These are phyloP conservation scores for Halictus rubicundus DNA, from an alignment of 1,140 invertebrate genomes.

Conservation along the genomic window DNA sequence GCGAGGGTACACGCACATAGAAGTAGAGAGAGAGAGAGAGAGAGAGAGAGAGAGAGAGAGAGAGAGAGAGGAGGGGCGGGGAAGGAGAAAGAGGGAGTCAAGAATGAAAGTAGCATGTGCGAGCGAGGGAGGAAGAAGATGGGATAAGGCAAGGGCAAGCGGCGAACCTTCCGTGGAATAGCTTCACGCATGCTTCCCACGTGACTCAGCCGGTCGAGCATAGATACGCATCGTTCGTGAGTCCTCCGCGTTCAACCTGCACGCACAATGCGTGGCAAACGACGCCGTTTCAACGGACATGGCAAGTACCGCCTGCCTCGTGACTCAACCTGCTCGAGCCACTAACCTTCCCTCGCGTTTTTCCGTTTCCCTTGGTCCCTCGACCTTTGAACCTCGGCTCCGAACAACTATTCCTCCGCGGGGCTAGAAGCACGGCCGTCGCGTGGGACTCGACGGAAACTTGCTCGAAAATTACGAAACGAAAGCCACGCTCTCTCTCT, in stretches of 20 bases:
- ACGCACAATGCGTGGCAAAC: slow-evolving; percentile 68
- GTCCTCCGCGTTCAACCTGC: slow-evolving; percentile 58
- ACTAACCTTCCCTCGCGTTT: slow-evolving; percentile 67
- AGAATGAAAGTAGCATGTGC: neutral
- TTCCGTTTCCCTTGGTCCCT: slow-evolving; percentile 23
- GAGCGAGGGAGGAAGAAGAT: neutral
- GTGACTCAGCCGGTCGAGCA: slow-evolving; percentile 66
- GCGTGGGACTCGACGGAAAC: no score
- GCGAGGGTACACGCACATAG: neutral
- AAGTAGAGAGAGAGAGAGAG: neutral
- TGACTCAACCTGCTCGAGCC: slow-evolving; percentile 75
- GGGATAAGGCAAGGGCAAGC: slow-evolving; percentile 18
- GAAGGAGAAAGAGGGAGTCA: neutral
- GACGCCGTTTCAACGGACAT: slow-evolving; percentile 48
- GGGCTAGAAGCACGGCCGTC: neutral
- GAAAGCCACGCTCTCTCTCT: slow-evolving; percentile 14
- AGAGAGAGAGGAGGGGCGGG: neutral
- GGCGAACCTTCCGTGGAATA: slow-evolving; percentile 66
- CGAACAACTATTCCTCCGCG: no score
- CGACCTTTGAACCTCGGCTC: neutral
- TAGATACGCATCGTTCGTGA: slow-evolving; percentile 70
- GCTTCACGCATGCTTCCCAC: slow-evolving; percentile 70
- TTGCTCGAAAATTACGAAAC: neutral
- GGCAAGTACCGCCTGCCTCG: slow-evolving; percentile 40
- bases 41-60: neutral